Base-by-base conservation (phyloP, 2,888 invertebrate species). In the Lapara coniferarum region DNA sequence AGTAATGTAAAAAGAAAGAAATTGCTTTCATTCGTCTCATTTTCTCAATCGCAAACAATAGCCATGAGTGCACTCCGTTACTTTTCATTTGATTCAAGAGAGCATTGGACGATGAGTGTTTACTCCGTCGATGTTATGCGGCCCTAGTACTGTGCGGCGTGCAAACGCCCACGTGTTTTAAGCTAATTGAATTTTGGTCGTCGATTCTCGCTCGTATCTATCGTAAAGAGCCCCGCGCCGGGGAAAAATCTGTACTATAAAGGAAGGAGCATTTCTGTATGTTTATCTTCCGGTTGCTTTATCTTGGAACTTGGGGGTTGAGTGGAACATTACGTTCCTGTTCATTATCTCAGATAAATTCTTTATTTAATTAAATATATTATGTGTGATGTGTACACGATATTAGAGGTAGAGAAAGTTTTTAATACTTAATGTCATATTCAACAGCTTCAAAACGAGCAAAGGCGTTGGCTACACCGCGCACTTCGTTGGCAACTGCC, bases 381-480 rank as follows among this genome's bases (percentile, higher is more conserved):
- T 37, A 37, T 37, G 37, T 37, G 8, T 37, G 37, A 37, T 37
- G 8, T 37, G 2, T 2, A 25, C 25, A 25, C 25, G 25, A 25
- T 25, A 25, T 25, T 25, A 1, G 1, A 37, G 37, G 37, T 37
- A 37, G 25, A 25, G 25, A 37, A 7, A 37, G 37, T 7, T 2
- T 37, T 5, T 37, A 37, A 37, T 37, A 37, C 30, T 3, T 52
- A 14, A 66, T 51, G 5, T 52, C 52, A 46, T 66, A 19, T 78
- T 85, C 69, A 85, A 12, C 94, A 99, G 99, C 94, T 99, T 99
- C 95, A 98, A 99, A 93, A 99, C 99, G 74, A 98, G 98, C 89
- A 99, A 99, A 95, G 99, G 99, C 77, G 97, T 99, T 69, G 99
- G 99, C 63, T 99, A 99, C 92, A 98, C 99, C 67, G 99, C 99